Percentiles rank a stretch among this genome's conserved stretches.
These are phyloP conservation scores for Sthenelais limicola DNA, from an alignment of 2,888 invertebrate genomes.

Conservation along the genomic window DNA sequence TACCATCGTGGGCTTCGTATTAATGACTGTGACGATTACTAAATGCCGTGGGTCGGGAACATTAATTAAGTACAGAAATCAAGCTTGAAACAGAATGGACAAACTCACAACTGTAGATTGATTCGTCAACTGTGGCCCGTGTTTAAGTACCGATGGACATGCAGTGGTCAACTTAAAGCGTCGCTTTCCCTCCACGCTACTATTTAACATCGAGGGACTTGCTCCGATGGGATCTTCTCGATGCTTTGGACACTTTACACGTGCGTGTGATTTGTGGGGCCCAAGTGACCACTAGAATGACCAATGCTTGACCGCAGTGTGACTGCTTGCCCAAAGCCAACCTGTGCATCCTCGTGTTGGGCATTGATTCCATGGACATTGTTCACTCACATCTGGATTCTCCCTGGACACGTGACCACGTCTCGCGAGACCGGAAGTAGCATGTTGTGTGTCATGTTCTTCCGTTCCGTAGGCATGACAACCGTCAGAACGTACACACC, in stretches of 20 bases:
- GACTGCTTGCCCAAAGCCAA: neutral
- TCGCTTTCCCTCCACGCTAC: neutral
- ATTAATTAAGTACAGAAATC: too few relatives aligned
- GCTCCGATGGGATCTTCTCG: neutral
- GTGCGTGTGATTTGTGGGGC: constrained; percentile 1
- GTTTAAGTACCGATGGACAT: constrained; percentile 14
- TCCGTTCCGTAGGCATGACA: constrained; percentile 19
- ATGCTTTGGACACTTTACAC: constrained; percentile 19
- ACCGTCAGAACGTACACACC: too few relatives aligned
- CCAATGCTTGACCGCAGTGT: neutral
- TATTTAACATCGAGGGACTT: constrained; percentile 19
- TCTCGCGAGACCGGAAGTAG: constrained; percentile 30
- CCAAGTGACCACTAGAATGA: neutral
- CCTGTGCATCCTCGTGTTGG: constrained; percentile 24
- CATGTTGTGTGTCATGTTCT: constrained; percentile 28
- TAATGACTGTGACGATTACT: too few relatives aligned
- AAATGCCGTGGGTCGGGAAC: too few relatives aligned
- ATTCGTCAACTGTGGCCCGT: constrained; percentile 19
- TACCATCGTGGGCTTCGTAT: too few relatives aligned
- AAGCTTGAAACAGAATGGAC: too few relatives aligned
- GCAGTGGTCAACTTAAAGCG: neutral
- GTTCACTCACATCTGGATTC: neutral
- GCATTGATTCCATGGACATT: constrained; percentile 29
- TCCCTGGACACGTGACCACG: neutral
- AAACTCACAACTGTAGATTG: too few relatives aligned